Base-by-base conservation (phyloP, 2,113 vertebrate species). In the Rhabdomys dilectus region DNA sequence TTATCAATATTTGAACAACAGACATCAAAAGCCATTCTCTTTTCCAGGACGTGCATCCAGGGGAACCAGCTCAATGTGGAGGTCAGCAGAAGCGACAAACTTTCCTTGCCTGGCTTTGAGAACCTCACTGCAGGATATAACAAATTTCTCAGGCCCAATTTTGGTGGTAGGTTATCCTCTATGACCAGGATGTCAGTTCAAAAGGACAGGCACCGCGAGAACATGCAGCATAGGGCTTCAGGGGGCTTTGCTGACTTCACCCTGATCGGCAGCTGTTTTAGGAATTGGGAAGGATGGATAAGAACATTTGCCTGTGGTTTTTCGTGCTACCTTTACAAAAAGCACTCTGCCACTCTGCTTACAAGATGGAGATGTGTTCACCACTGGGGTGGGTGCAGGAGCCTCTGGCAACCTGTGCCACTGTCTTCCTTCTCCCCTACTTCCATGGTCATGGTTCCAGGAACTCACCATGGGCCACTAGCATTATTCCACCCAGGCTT, bases 111-210 rank as follows among this genome's bases (percentile, higher is more conserved):
- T 39, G 99, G 99, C 53, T 99, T 99, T 95, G 99, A 99, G 97
- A 99, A 99, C 97, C 99, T 99, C 97, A 99, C 99, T 93, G 97
- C 98, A 91, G 99, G 99, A 92, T 99, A 99, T 96, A 99, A 99
- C 98, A 99, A 99, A 93, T 99, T 99, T 94, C 99, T 99, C 84
- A 98, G 99, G 95, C 99, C 99, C 73, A 99, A 99, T 97, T 99
- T 99, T 82, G 99, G 99, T 15, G 99, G 99, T 99, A 99, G 0
- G 98, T 98, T 90, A 58, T 88, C 77, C 45, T 76, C 78, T 87
- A n/a, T n/a, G 75, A 36, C 66, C 39, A 91, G 60, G 36, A 66
- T 51, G 62, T 76, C 64, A 36, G 26, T 64, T 92, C n/a, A 0
- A 73, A 95, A 77, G 60, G n/a, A 62, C 5, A 39, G 73, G n/a